Base-by-base conservation (phyloP, 2,888 invertebrate genomes). In the Drosophila setosimentum region DNA sequence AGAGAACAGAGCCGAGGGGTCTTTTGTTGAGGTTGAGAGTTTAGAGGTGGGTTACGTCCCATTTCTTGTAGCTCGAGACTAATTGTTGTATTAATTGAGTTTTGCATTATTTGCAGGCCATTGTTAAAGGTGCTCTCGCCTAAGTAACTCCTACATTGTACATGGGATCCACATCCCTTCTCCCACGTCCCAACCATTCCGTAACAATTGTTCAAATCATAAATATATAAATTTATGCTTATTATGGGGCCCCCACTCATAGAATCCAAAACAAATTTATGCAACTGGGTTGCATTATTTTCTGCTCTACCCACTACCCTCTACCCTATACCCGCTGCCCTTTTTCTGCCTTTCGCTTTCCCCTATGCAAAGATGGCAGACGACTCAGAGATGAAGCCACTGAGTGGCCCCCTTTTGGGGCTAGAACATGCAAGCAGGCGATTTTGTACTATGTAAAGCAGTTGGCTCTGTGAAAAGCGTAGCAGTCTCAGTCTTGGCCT, bases 161-260 rank as follows among this genome's bases (percentile, higher is more conserved):
- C 33, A 48, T 45, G 45, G 8, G 4, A 24, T 45, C 45, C 16
- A 24, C 21, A 24, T 16, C 16, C 21, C 21, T 16, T 4, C 8
- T 4, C 45, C 21, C n/a, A n/a, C n/a, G n/a, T n/a, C 3, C 16
- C 21, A 24, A 4, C 67, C 66, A 55, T 49, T 60, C 30, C 5
- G 27, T 55, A 30, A 72, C 63, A 64, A 49, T 62, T 58, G 55
- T 66, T 73, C 57, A 66, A 73, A 83, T 87, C 74, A 85, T 82
- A 76, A 82, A 82, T 85, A 87, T 76, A 87, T 80, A 85, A 84
- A 85, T 85, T 82, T 86, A 83, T 86, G 80, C 67, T 75, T 79
- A 75, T 79, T 68, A 70, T 40, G 33, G 63, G 27, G 37, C 27
- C 21, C 21, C 53, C 21, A 21, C 51, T 29, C 62, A 32, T 24